Evolutionary conservation across 2,888 invertebrate species (phyloP).

Genomic region (Hypolimnas misippus): DNA sequence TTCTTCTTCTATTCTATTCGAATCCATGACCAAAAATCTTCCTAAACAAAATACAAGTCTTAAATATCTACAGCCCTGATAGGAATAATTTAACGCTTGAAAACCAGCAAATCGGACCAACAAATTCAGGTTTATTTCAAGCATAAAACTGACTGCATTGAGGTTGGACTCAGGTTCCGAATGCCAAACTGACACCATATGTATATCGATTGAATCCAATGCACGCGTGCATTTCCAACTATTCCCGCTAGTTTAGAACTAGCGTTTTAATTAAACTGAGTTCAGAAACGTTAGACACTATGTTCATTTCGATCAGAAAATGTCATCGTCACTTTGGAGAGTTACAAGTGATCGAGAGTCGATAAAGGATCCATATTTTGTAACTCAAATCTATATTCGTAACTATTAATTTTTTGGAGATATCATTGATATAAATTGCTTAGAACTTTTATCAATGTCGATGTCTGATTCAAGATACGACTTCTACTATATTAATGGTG

Average conservation of each 20-base stretch:
- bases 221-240: conserved; percentile 33
- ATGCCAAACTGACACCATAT: conserved; percentile 19
- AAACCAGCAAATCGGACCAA: background rate
- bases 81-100: conserved; percentile 10
- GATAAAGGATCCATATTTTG: too few relatives aligned
- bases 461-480: too few relatives aligned
- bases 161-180: conserved; percentile 1
- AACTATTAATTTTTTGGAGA: too few relatives aligned
- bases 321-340: background rate
- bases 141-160: conserved; percentile 15
- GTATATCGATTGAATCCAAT: conserved; percentile 29
- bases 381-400: too few relatives aligned
- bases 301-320: conserved; percentile 12
- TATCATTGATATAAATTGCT: too few relatives aligned
- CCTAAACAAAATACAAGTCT: background rate
- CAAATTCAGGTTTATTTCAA: conserved; percentile 14
- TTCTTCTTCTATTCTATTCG: too few relatives aligned
- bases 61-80: too few relatives aligned
- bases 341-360: background rate
- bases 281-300: conserved; percentile 17
- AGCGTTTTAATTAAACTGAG: conserved; percentile 33
- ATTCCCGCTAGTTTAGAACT: conserved; percentile 26
- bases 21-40: too few relatives aligned
- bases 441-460: too few relatives aligned
- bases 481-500: too few relatives aligned